Evolutionary conservation across 2,797 vertebrate species (phyloP), one percentile per base, ranked within the genome.

Genomic region (Percopsis omiscomaycus): DNA sequence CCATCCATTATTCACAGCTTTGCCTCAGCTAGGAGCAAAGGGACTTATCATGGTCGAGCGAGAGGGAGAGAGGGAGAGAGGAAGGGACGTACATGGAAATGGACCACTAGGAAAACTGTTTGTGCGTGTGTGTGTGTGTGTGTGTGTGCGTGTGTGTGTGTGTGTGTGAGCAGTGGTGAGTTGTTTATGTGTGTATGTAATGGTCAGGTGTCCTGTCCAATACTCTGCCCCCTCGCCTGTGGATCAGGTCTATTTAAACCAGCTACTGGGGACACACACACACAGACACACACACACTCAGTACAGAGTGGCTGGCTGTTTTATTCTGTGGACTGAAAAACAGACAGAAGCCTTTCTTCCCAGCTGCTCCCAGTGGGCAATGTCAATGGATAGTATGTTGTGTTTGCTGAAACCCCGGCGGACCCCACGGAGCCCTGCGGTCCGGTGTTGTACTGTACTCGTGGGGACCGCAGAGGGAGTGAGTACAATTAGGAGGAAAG

Each of bases 1-100:
- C 80, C 79, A 86, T 88, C 69, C 78, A 84, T 87, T 87, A 86
- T 86, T 86, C 78, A 84, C 80, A 68, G 77, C 72, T 62, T 71
- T 5, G 10, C 61, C 32, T 70, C 60, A 66, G 72, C 63, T 62
- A 70, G 71, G 71, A 75, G 63, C 22, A 14, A 10, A 53, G 55
- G 55, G 71, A 71, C 78, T 84, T 73, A 75, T 84, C 74, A 30
- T 64, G 32, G 60, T 71, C 69, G 70, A 63, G 74, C 77, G 80
- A 69, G 73, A 77, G 75, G 78, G 74, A 81, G 67, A 64, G 68
- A 55, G 71, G 5, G 32, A 37, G 32, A 74, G 81, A 77, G 82
- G 82, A 76, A 77, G 69, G 81, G 75, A 80, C 71, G 14, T 48
- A 67, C 56, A 65, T 56, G 71, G 60, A 58, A 46, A 54, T 64